phyloP scores from a whole-genome alignment of 2,888 invertebrate species.

The Hemithea aestivaria region DNA sequence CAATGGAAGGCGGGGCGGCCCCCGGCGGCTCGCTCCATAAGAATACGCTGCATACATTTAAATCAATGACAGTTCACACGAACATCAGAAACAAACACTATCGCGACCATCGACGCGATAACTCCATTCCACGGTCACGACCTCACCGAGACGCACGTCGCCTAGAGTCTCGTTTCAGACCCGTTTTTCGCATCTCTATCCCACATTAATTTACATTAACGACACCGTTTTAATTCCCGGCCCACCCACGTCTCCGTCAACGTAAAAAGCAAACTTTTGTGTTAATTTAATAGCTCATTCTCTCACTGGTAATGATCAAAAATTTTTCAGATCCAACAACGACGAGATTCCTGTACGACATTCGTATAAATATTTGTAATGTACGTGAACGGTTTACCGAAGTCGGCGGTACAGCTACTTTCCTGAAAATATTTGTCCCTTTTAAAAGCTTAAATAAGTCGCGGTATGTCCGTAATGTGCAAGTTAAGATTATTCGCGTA shows the following conservation, averaged over 20 bases:
- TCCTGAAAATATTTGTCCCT: constrained; percentile 9
- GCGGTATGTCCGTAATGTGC: no score
- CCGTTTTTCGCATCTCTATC: constrained; percentile 3
- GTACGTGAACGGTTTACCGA: constrained; percentile 13
- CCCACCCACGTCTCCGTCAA: constrained; percentile 15
- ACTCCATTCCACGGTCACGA: background rate
- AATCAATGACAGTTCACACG: constrained; percentile 57
- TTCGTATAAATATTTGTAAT: constrained; percentile 15
- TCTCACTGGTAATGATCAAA: constrained; percentile 22
- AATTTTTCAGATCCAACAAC: constrained; percentile 15
- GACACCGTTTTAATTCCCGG: constrained; percentile 6
- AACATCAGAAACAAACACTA: constrained; percentile 33
- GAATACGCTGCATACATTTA: constrained; percentile 52
- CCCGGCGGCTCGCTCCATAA: constrained; percentile 52
- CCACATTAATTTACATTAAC: constrained; percentile 13
- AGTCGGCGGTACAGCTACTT: constrained; percentile 10
- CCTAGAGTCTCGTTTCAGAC: constrained; percentile 5
- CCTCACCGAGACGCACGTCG: background rate
- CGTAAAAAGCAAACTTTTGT: constrained; percentile 14
- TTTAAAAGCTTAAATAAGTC: background rate
- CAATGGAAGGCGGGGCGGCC: constrained; percentile 71
- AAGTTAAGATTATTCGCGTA: constrained; percentile 10
- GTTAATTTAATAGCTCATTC: constrained; percentile 25
- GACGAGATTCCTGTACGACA: constrained; percentile 10
- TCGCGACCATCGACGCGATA: constrained; percentile 22